These are phyloP conservation scores for Idaea biselata DNA, from an alignment of 2,888 invertebrate species.

Conservation along the genomic window DNA sequence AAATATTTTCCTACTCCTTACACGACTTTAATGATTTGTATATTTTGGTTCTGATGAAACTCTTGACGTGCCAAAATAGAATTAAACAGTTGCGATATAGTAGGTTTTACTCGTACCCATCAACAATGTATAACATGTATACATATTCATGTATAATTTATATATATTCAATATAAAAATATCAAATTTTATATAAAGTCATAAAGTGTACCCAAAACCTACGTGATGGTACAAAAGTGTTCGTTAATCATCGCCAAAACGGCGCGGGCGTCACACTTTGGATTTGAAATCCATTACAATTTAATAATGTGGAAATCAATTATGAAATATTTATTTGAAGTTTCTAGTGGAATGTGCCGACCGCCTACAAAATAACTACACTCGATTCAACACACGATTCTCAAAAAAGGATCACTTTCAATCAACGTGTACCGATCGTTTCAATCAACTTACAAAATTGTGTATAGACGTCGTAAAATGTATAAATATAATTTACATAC, in stretches of 20 bases:
- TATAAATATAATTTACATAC: constrained; percentile 79
- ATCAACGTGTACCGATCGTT: constrained; percentile 70
- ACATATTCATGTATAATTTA: constrained; percentile 81
- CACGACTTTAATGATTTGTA: constrained; percentile 79
- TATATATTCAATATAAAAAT: constrained; percentile 81
- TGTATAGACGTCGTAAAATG: constrained; percentile 79
- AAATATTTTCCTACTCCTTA: constrained; percentile 80
- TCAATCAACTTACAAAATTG: constrained; percentile 71
- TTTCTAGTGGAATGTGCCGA: constrained; percentile 80
- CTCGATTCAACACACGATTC: constrained; percentile 77
- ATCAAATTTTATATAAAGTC: constrained; percentile 81
- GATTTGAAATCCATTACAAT: constrained; percentile 73
- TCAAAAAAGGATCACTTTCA: constrained; percentile 77
- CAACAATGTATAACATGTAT: constrained; percentile 81
- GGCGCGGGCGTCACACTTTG: constrained; percentile 65
- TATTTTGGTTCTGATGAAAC: constrained; percentile 80
- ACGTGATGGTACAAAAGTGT: constrained; percentile 79
- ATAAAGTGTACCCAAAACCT: constrained; percentile 82
- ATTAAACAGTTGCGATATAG: constrained; percentile 80
- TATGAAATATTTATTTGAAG: constrained; percentile 72
- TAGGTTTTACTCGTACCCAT: constrained; percentile 77
- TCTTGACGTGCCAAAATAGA: constrained; percentile 80
- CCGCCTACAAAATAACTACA: constrained; percentile 78
- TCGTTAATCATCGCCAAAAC: constrained; percentile 63
- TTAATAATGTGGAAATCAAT: constrained; percentile 76